Conservation (phyloP, 2,888 invertebrate genomes). For the Limnephilus lunatus region DNA sequence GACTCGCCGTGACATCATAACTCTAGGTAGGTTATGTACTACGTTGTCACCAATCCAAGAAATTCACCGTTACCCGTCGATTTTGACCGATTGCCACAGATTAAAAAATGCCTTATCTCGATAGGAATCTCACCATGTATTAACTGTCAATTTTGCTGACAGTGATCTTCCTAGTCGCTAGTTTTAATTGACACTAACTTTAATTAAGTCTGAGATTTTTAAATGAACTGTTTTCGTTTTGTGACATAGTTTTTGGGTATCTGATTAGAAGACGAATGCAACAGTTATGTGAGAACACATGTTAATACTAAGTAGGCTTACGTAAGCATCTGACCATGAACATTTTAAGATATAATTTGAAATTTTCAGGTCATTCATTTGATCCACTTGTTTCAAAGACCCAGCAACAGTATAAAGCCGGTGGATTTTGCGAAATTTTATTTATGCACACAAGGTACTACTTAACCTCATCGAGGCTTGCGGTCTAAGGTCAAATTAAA, state of each 20-base stretch:
- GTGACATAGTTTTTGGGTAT: neutral
- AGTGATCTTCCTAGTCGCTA: neutral
- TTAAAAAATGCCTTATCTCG: neutral
- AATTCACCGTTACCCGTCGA: neutral
- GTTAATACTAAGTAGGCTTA: neutral
- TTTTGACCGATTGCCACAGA: neutral
- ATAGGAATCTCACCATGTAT: neutral
- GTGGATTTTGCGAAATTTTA: neutral
- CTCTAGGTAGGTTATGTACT: neutral
- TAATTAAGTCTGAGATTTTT: neutral
- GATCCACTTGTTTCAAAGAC: neutral
- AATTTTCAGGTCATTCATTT: neutral
- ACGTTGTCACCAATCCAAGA: conserved; percentile 27
- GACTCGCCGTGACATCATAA: conserved; percentile 25
- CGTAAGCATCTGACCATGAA: neutral
- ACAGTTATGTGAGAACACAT: neutral
- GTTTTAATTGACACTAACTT: conserved; percentile 2
- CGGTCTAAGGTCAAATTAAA: neutral
- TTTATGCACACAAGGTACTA: neutral
- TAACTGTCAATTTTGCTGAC: conserved; percentile 8
- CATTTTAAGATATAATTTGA: neutral
- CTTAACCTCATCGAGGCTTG: neutral
- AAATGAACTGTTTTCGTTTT: neutral
- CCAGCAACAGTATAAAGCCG: neutral
- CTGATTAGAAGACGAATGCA: neutral